phyloP scores from a whole-genome alignment of 2,888 invertebrate species.

The Acleris laterana region DNA sequence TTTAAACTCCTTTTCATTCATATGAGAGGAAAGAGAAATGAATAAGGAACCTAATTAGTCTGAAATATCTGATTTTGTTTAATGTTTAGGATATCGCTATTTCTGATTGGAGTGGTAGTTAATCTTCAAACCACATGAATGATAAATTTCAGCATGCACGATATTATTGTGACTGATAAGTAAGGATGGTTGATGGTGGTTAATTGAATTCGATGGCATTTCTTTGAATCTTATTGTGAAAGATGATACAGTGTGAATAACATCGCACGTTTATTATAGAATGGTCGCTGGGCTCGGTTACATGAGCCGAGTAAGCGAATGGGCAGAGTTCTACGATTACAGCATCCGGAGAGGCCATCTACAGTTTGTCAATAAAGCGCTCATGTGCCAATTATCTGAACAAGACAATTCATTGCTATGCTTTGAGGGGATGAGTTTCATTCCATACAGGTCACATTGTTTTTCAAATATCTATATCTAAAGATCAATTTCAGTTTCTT shows the following conservation, averaged over 20 bases:
- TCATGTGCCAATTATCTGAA: conserved; percentile 42
- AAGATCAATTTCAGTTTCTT: no score
- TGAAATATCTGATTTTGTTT: no score
- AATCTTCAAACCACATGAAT: no score
- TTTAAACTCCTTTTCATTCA: not conserved
- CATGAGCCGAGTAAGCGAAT: conserved; percentile 53
- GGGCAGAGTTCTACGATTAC: conserved; percentile 56
- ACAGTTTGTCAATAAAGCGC: conserved; percentile 47
- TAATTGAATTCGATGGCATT: conserved; percentile 14
- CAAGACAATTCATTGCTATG: conserved; percentile 16
- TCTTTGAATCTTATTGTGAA: conserved; percentile 37
- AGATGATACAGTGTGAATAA: conserved; percentile 34
- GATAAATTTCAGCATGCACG: not conserved
- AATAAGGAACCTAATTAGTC: no score
- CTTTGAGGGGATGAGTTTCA: not conserved
- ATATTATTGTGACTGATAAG: no score
- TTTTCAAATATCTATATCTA: not conserved
- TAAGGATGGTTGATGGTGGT: not conserved
- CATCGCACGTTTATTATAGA: conserved; percentile 34
- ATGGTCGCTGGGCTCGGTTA: conserved; percentile 46
- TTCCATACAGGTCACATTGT: not conserved
- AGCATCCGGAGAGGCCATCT: conserved; percentile 59
- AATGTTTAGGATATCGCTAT: no score
- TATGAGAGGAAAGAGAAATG: not conserved
- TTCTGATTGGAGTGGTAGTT: no score